Conservation (phyloP, 2,113 vertebrate species). For the Colistium nudipinnis region DNA sequence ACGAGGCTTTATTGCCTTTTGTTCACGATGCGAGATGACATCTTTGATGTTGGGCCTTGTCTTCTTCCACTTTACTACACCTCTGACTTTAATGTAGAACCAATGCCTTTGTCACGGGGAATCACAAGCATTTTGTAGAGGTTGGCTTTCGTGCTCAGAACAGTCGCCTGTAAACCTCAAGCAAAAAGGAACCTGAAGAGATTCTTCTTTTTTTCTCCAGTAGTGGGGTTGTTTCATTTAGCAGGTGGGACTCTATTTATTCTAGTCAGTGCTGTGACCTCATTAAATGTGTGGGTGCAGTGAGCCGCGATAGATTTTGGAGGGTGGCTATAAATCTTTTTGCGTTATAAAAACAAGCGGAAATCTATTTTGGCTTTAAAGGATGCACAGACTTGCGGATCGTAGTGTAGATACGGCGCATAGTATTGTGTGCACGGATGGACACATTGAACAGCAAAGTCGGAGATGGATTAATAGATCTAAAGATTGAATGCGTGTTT, state of each 20-base stretch:
- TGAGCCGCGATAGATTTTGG: constrained; percentile 35
- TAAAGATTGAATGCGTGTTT: constrained; percentile 19
- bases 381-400: not conserved
- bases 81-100: constrained; percentile 53
- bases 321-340: constrained; percentile 20
- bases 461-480: constrained; percentile 8
- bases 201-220: not conserved
- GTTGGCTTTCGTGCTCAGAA: constrained; percentile 18
- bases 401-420: not conserved
- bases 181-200: constrained; percentile 29
- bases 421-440: not conserved
- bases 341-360: not conserved
- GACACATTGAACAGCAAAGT: not conserved
- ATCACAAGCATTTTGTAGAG: constrained; percentile 51
- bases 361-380: constrained; percentile 24
- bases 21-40: constrained; percentile 56
- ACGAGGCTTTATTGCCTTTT: constrained; percentile 37
- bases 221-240: constrained; percentile 42
- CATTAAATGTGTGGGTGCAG: constrained; percentile 33
- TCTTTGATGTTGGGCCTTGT: constrained; percentile 53
- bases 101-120: constrained; percentile 46
- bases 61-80: constrained; percentile 30
- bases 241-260: constrained; percentile 42
- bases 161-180: constrained; percentile 13
- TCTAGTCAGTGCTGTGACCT: constrained; percentile 46